Evolutionary conservation across 2,888 invertebrate species (phyloP), one percentile per base, ranked within the genome.

Genomic region (Phytoseiulus persimilis): DNA sequence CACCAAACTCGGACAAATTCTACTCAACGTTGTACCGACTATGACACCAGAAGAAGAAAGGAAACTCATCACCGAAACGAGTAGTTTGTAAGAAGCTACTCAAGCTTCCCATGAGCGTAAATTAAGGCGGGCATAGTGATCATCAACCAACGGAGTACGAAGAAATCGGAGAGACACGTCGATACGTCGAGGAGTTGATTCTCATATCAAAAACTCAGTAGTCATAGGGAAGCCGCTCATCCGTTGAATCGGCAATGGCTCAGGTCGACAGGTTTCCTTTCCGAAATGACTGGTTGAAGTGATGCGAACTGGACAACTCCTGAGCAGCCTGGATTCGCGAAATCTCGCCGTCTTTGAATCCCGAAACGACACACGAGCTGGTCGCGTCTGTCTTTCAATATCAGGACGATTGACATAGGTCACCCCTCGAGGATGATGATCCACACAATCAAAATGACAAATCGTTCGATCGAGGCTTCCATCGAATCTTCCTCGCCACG

Each of bases 11-110:
- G 90, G 90, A 83, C 91, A 91, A 87, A 89, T 90, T 2, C 45
- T 91, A 23, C 89, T 91, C n/a, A 90, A 90, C 45, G 91, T 90
- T 45, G 91, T 91, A 32, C 91, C 91, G 28, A 87, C 87, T 23
- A 87, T 32, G 6, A 87, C 32, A 11, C 87, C 87, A 23, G 87
- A 87, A 87, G 87, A 87, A 45, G 87, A 87, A 33, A 33, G 39
- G 33, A 87, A 87, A 87, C 87, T 87, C 32, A 87, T 87, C 87
- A 87, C 87, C 45, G 87, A 87, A 33, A 87, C 87, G 87, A 87
- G 87, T 87, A 87, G 23, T 45, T n/a, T 87, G 33, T 87, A 87
- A 87, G 28, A 65, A 14, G 23, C 65, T 28, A 3, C 5, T 14
- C 5, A 2, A 18, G 65, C 28, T 28, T 18, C 18, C 65, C 2